Percentiles rank a stretch among this genome's conserved stretches.
These are phyloP conservation scores for Vanacampus margaritifer DNA, from an alignment of 2,113 vertebrate genomes.

Conservation along the genomic window DNA sequence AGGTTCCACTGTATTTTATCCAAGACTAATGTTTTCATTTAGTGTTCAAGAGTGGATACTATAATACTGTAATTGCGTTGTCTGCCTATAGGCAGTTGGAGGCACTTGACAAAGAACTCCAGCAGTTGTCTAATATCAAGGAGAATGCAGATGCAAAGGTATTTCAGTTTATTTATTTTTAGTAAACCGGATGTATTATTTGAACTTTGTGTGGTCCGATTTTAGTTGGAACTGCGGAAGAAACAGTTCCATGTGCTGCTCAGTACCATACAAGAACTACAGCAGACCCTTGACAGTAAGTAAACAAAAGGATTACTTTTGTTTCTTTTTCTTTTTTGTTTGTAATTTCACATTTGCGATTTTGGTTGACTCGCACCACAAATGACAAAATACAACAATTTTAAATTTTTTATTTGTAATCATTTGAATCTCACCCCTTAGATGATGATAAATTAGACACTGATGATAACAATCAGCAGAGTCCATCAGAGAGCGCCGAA, in stretches of 20 bases:
- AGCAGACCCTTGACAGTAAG: constrained; percentile 97
- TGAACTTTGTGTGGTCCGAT: neutral
- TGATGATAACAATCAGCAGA: constrained; percentile 82
- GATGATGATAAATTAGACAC: constrained; percentile 94
- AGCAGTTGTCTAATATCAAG: constrained; percentile 92
- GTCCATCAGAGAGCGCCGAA: constrained; percentile 75
- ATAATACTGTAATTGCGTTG: neutral
- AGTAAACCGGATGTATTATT: neutral
- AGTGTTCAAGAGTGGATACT: neutral
- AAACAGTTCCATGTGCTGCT: constrained; percentile 98
- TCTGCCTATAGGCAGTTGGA: constrained; percentile 81
- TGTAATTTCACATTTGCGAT: neutral
- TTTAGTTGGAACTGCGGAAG: constrained; percentile 90
- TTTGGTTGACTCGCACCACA: neutral
- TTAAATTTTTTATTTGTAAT: neutral
- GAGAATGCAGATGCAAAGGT: constrained; percentile 98
- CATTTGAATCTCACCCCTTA: constrained; percentile 50
- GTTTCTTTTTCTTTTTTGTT: no score
- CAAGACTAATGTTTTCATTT: neutral
- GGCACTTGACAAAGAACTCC: constrained; percentile 93
- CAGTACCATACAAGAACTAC: constrained; percentile 96
- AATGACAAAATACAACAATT: neutral
- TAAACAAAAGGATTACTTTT: no score
- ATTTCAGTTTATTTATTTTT: constrained; percentile 14
- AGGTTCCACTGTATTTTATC: neutral